Base-by-base conservation (phyloP, 2,113 vertebrate genomes). In the Bubo bubo region DNA sequence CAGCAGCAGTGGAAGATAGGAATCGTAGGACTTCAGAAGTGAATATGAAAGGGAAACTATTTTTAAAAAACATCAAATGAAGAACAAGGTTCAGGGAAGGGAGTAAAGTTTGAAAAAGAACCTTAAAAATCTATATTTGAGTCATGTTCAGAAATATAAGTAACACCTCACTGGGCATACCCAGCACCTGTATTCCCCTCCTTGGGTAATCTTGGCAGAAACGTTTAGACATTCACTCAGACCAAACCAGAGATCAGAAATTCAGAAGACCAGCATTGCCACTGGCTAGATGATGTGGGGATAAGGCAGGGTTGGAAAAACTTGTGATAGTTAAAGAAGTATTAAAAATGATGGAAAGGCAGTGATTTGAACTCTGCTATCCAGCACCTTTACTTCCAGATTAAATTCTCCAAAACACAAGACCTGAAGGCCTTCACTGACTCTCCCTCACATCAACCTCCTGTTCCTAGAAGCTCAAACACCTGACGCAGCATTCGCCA, bases 381-480 rank as follows among this genome's bases (percentile, higher is more conserved):
- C 28, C 88, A 75, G 55, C n/a, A 75, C 23, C 64, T 84, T 81
- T 30, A 35, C n/a, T 53, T 63, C 22, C 60, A 64, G 30, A 62
- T 32, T 56, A 50, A 55, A 41, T 16, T 63, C 79, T 70, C 60
- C 86, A 70, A 39, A 88, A 52, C 49, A 55, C 47, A 79, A 66
- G 50, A 72, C 30, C 24, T 35, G 37, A 86, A 68, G 45, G 71
- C 15, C 20, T 80, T 71, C 0, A 0, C 0, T 43, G 60, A 49
- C 49, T 27, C 43, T 66, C 53, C 58, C 13, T 62, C 49, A 7
- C 37, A 27, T 64, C 73, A 83, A 39, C 73, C 58, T 87, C 49
- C 35, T 41, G 13, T 3, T 77, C 72, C 83, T 63, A 71, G 24
- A 67, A 74, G 56, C 64, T 68, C 56, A 39, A 73, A 68, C 10